Evolutionary conservation across 2,113 vertebrate species (phyloP), one percentile per base, ranked within the genome.

Genomic region (Bostrychus sinensis): DNA sequence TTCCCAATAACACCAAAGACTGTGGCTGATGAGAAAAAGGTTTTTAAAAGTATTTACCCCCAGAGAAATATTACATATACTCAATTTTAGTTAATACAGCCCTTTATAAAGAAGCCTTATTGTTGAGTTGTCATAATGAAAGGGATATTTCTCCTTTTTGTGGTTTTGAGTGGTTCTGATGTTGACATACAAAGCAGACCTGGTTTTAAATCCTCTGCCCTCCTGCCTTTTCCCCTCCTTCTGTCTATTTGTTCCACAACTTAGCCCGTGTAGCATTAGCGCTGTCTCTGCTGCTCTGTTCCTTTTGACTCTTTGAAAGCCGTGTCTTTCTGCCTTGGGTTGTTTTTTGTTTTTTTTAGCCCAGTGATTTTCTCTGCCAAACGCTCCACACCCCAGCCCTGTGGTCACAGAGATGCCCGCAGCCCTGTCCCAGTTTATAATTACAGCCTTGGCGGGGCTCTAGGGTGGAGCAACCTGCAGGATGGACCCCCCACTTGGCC

Each of bases 311-410:
- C 22, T 37, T 23, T 70, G 61, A 34, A 26, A 48, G 48, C 62
- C 50, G 50, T 36, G 45, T 28, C 26, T 69, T 39, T 58, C 56
- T 63, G 56, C 56, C 60, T 28, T 26, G 56, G 64, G 57, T 69
- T 65, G 26, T n/a, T n/a, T n/a, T n/a, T n/a, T n/a, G n/a, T n/a
- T 75, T 76, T 78, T 73, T 77, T 65, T 41, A 70, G 34, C 30
- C 17, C 56, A 64, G 62, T 64, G 50, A 34, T 72, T 83, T 75
- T 60, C 39, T 62, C 61, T 68, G 57, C 67, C 64, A 48, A 70
- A 53, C 34, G 16, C 39, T 51, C 58, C 69, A 64, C 30, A 64
- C 57, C 74, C 77, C 67, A 77, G 42, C 77, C 67, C 82, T 75
- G 25, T 68, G 73, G 75, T 75, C 30, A 32, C 30, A 32, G 30